phyloP scores from a whole-genome alignment of 2,113 vertebrate species.

The Rhodinocichla rosea region DNA sequence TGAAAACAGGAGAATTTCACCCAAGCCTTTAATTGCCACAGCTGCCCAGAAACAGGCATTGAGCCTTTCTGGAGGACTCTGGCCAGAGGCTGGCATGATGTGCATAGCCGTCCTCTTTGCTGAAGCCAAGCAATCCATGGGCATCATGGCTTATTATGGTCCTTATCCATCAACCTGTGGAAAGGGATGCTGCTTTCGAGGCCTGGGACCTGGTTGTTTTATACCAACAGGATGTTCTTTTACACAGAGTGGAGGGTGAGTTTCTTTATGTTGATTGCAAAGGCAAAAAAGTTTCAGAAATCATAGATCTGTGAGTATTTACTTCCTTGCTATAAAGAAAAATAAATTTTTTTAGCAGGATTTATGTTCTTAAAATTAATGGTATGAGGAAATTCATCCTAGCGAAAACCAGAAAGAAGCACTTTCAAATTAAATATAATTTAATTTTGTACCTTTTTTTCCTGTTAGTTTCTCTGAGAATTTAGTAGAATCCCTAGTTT shows the following conservation, averaged over 20 bases:
- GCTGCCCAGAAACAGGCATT: rapidly evolving
- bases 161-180: neutral
- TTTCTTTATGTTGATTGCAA: neutral
- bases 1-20: neutral
- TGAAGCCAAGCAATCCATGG: neutral
- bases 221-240: neutral
- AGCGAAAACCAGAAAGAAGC: neutral
- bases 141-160: neutral
- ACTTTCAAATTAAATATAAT: neutral
- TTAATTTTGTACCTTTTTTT: neutral
- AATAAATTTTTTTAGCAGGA: neutral
- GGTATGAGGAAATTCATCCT: neutral
- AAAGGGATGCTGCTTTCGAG: neutral
- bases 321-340: neutral
- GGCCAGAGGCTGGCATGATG: neutral
- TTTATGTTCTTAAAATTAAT: neutral
- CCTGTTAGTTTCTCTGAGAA: neutral
- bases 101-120: rapidly evolving
- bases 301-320: neutral
- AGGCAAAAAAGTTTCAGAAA: neutral
- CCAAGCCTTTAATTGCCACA: neutral
- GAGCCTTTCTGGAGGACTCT: neutral
- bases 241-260: neutral
- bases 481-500: neutral
- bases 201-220: neutral